Evolutionary conservation across 2,797 vertebrate species (phyloP).

Genomic region (Pseudopleuronectes americanus): DNA sequence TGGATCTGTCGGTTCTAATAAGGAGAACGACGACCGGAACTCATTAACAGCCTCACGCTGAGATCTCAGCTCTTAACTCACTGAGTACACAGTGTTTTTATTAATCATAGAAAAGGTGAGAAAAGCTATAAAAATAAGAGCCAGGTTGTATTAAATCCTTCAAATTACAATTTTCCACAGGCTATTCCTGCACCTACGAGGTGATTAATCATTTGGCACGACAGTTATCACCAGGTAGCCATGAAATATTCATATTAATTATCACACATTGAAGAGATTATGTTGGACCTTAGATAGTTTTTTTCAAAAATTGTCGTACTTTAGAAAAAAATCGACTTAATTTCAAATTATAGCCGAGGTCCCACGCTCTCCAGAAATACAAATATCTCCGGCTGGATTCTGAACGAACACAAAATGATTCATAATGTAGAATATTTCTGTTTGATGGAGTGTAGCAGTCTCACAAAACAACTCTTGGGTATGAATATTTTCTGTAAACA

Average conservation of each 20-base stretch:
- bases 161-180: not conserved
- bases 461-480: not conserved
- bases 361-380: not conserved
- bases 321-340: not conserved
- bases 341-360: not conserved
- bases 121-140: not conserved
- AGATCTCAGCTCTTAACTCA: not conserved
- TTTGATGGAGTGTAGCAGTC: conserved; percentile 14
- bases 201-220: not conserved
- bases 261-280: not conserved
- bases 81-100: not conserved
- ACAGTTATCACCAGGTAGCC: not conserved
- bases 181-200: not conserved
- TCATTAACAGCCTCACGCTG: conserved; percentile 8
- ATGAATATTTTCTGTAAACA: conserved; percentile 18
- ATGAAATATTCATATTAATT: not conserved
- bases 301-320: too few relatives aligned
- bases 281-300: not conserved
- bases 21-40: not conserved
- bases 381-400: not conserved
- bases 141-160: not conserved
- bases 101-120: not conserved
- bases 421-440: conserved; percentile 15
- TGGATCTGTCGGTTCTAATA: not conserved
- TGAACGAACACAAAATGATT: conserved; percentile 1